Base-by-base conservation (phyloP, 2,797 vertebrate species). In the Nyctalus aviator region DNA sequence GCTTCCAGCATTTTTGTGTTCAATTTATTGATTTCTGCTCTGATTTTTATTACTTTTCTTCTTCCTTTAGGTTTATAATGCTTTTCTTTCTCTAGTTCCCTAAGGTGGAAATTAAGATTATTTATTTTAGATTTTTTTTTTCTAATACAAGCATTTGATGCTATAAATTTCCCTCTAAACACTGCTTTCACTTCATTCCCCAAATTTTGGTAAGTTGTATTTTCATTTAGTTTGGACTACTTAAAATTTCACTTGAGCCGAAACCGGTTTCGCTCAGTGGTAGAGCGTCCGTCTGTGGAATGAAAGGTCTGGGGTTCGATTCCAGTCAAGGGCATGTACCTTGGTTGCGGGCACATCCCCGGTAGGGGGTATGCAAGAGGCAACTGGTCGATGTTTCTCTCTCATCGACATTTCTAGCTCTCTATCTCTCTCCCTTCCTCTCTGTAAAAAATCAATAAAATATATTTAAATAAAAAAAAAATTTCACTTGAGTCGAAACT, bases 71-170 rank as follows among this genome's bases (percentile, higher is more conserved):
- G 66, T 72, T 71, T 85, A 41, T 32, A 32, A 32, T 57, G 20
- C 35, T 85, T 72, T 57, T 72, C n/a, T 57, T 44, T 15, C 68
- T 59, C 50, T 32, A 46, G 68, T 59, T 73, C n/a, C 71, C 12
- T 25, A 32, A 57, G 5, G 12, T 59, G 8, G 37, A 85, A 44
- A 6, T 20, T 72, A 57, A 85, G 27, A 57, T 30, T 55, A 23
- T 73, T 85, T 27, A 73, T 57, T 72, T 84, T 72, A 85, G 37
- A n/a, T 44, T 73, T 72, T 37, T 85, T 57, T 85, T 85, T 72
- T 44, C 37, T 85, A 73, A 85, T 8, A 44, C 30, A 59, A 44
- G 18, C 27, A n/a, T 25, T 85, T 44, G 44, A 57, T 72, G 13
- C 68, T 41, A 17, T 57, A 59, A 41, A 72, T 85, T 57, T 85